Percentiles rank a stretch among this genome's conserved stretches.
Conservation (phyloP, 2,797 vertebrate species). For the Lagorchestes hirsutus region DNA sequence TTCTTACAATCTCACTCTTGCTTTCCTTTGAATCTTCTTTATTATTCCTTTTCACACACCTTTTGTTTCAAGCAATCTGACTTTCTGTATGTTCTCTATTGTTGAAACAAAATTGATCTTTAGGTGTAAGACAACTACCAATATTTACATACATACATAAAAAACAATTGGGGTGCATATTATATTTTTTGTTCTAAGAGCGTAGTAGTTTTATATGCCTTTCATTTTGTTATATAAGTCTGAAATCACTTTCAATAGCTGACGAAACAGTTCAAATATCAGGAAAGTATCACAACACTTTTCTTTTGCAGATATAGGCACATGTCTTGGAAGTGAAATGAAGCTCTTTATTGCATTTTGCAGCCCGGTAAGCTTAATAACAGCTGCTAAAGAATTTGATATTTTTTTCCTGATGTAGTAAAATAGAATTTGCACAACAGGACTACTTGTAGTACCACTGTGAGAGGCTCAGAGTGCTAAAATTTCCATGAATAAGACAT, state of each 20-base stretch:
- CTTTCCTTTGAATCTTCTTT: background rate
- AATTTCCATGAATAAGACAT: conserved; percentile 15
- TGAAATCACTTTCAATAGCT: conserved; percentile 70
- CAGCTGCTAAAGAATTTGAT: conserved; percentile 42
- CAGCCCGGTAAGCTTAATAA: conserved; percentile 67
- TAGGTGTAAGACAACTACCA: background rate
- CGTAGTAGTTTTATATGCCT: conserved; percentile 16
- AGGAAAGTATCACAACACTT: conserved; percentile 59
- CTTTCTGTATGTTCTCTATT: background rate
- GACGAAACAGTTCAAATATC: conserved; percentile 69
- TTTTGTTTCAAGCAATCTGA: background rate
- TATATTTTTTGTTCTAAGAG: background rate
- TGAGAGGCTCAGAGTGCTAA: conserved; percentile 7
- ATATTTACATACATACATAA: background rate
- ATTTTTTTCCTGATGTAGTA: conserved; percentile 22
- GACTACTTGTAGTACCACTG: conserved; percentile 17
- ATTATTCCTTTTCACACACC: background rate
- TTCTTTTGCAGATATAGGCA: conserved; percentile 50
- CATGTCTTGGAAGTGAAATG: conserved; percentile 65
- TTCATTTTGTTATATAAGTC: conserved; percentile 55
- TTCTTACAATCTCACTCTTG: background rate
- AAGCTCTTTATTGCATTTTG: conserved; percentile 73
- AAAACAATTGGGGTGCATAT: too few species aligned
- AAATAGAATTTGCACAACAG: conserved; percentile 53
- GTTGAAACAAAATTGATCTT: background rate